A percentile compares a stretch with the other conserved stretches of the same genome.
Evolutionary conservation across 1,140 invertebrate species (phyloP).

Genomic region (Parasteatoda tepidariorum): DNA sequence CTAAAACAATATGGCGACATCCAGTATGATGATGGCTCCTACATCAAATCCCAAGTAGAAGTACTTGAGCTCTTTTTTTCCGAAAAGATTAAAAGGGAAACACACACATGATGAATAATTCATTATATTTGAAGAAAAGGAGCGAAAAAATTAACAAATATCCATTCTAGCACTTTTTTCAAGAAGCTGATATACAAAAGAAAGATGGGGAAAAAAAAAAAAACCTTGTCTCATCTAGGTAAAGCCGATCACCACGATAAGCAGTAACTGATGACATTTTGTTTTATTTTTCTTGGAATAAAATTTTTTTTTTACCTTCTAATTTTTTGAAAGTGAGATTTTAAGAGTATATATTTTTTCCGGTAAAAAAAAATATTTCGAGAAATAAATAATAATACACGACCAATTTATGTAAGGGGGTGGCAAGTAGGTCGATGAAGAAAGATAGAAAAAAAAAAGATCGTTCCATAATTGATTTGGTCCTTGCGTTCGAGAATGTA

Average conservation of each 20-base stretch:
- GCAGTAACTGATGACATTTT: conserved; percentile 46
- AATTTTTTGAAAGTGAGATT: conserved; percentile 18
- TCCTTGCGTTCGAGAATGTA: conserved; percentile 22
- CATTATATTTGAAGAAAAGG: conserved; percentile 46
- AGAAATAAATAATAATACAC: conserved; percentile 42
- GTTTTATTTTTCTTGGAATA: not conserved
- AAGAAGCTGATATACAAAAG: conserved; percentile 6
- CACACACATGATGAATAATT: conserved; percentile 48
- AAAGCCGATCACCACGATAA: conserved; percentile 50
- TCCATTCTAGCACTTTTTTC: not conserved
- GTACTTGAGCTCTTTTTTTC: conserved; percentile 9
- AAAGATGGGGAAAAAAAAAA: not conserved
- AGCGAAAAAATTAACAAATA: conserved; percentile 14
- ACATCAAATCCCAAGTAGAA: not conserved
- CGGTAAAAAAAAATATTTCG: not conserved
- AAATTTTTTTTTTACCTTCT: conserved; percentile 8
- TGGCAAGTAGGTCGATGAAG: too few relatives aligned
- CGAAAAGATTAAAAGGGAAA: conserved; percentile 45
- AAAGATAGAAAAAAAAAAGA: not conserved
- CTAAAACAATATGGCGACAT: not conserved
- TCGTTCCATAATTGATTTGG: conserved; percentile 52
- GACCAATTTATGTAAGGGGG: conserved; percentile 18
- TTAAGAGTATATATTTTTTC: not conserved
- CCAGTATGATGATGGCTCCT: conserved; percentile 5
- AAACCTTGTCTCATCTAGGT: conserved; percentile 13